A percentile compares a stretch with the other conserved stretches of the same genome.
phyloP scores from a whole-genome alignment of 2,797 vertebrate species.

The Phoxinus dragarum region DNA sequence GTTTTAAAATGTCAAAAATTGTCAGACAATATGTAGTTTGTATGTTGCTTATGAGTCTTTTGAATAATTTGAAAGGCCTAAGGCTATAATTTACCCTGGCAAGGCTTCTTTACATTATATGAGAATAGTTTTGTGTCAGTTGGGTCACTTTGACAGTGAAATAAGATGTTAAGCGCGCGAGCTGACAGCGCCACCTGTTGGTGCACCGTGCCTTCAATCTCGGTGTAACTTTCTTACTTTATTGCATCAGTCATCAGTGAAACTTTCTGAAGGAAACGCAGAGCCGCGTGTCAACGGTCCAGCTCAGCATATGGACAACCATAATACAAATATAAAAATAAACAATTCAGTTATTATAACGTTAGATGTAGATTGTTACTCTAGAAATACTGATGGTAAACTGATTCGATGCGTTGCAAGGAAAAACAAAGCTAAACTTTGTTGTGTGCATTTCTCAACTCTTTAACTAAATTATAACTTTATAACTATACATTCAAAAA shows the following conservation, averaged over 20 bases:
- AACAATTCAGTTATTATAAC: too few relatives aligned
- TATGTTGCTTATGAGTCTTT: not conserved
- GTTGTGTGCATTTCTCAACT: not conserved
- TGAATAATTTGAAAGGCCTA: not conserved
- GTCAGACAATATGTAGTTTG: not conserved
- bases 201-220: not conserved
- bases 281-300: not conserved
- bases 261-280: not conserved
- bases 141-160: not conserved
- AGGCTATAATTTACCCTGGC: not conserved
- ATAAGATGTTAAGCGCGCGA: not conserved
- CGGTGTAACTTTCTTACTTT: not conserved
- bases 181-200: not conserved
- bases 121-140: not conserved
- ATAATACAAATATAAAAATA: not conserved
- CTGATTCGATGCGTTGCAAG: not conserved
- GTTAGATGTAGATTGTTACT: not conserved
- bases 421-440: not conserved
- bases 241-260: constrained; percentile 28
- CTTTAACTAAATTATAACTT: too few relatives aligned
- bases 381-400: not conserved
- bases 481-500: not conserved
- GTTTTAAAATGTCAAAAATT: not conserved
- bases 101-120: not conserved
- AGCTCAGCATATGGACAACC: not conserved